Evolutionary conservation across 2,797 vertebrate species (phyloP), one percentile per base, ranked within the genome.

Genomic region (Anableps anableps): DNA sequence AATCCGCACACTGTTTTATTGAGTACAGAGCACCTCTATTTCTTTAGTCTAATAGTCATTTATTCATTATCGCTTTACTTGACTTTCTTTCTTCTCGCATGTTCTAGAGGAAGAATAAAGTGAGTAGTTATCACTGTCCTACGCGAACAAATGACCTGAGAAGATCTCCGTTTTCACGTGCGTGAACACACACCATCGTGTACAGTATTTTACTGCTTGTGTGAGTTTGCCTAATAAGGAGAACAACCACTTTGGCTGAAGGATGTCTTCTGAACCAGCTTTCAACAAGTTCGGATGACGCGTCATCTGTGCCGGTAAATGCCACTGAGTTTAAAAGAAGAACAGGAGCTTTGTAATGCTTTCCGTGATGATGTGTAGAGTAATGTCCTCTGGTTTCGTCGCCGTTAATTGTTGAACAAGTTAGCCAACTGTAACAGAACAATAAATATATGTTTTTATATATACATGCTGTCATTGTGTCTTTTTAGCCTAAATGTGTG

Each of bases 361-460:
- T 93, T 91, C 84, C 92, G 53, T 58, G 75, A 80, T 78, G 81
- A 83, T 64, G 81, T 93, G 91, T 92, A 86, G 88, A 91, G 91
- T 93, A 80, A 13, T 92, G 93, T 93, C 87, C 93, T 85, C 87
- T 88, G 92, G 91, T 91, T 79, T 86, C 68, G 87, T 77, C 76
- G 84, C 87, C 91, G 87, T 89, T 85, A 86, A 92, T 92, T 95
- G 93, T 94, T 91, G 88, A 93, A 90, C 83, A 93, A 93, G 86
- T 95, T 95, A 95, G 93, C 94, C 90, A 83, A 88, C 90, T 88
- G 92, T 96, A 95, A 95, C 93, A 92, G 93, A 95, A 94, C 91
- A 93, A 96, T 95, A 95, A 96, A 95, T 95, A 88, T 94, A 94
- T 96, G 93, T 96, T 96, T 96, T 95, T 96, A 95, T 94, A 94